phyloP scores from a whole-genome alignment of 1,140 invertebrate genomes.

The Lethrus apterus region DNA sequence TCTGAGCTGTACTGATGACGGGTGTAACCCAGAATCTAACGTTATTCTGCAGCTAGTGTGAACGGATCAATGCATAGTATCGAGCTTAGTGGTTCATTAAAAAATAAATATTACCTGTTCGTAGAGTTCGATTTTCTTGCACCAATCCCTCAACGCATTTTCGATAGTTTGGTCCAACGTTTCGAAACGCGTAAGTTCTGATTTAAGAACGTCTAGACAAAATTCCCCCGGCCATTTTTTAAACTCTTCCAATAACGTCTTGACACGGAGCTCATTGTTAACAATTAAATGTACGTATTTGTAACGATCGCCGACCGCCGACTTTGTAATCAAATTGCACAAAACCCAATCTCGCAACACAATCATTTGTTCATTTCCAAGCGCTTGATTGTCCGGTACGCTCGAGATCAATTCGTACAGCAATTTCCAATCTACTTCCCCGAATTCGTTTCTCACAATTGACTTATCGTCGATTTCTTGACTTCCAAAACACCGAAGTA shows the following conservation, averaged over 20 bases:
- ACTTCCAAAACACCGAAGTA: no score
- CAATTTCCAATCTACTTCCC: constrained; percentile 32
- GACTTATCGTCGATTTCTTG: no score
- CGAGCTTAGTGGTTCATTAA: no score
- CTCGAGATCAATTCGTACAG: constrained; percentile 30
- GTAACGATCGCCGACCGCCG: constrained; percentile 27
- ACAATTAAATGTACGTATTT: constrained; percentile 31
- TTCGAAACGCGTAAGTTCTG: constrained; percentile 28
- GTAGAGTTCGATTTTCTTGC: constrained; percentile 46
- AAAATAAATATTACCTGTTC: constrained; percentile 40
- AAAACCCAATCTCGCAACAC: constrained; percentile 30
- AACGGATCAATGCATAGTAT: no score
- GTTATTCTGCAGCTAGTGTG: no score
- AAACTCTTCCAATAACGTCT: constrained; percentile 38
- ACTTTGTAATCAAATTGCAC: constrained; percentile 28
- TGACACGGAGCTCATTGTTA: constrained; percentile 33
- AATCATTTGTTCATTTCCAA: constrained; percentile 22
- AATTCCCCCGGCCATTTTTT: constrained; percentile 34
- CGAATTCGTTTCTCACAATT: constrained; percentile 33
- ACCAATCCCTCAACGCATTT: constrained; percentile 30
- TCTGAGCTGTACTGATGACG: no score
- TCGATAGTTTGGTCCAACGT: background rate
- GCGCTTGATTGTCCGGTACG: constrained; percentile 32
- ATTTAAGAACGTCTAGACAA: constrained; percentile 33
- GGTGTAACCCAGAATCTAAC: no score